Evolutionary conservation across 2,888 invertebrate genomes (phyloP).

Genomic region (Pinctada fucata): DNA sequence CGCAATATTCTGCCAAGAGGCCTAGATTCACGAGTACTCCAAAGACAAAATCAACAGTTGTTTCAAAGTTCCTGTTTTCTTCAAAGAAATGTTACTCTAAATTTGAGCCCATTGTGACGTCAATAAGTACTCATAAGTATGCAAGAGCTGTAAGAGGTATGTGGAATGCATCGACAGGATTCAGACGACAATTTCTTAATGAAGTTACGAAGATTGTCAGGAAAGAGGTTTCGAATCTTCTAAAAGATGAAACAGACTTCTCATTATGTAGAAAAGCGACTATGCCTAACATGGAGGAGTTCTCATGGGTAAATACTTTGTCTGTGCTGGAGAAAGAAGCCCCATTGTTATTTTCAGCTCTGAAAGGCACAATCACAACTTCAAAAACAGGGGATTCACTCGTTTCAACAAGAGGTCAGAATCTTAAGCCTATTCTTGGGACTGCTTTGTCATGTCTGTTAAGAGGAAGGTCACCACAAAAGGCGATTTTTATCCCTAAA

Average conservation of each 20-base stretch:
- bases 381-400: constrained; percentile 13
- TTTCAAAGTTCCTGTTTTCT: too few relatives aligned
- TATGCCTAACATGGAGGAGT: constrained; percentile 18
- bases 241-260: constrained; percentile 19
- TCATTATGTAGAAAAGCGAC: constrained; percentile 27
- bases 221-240: constrained; percentile 21
- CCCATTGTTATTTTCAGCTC: constrained; percentile 23
- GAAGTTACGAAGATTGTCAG: constrained; percentile 18
- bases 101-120: constrained; percentile 6
- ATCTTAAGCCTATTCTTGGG: constrained; percentile 36
- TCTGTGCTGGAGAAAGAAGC: constrained; percentile 8
- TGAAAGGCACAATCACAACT: constrained; percentile 27
- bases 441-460: constrained; percentile 25
- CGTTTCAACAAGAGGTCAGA: background rate
- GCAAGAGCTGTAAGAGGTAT: constrained; percentile 1
- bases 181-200: constrained; percentile 18
- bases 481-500: constrained; percentile 30
- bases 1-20: too few relatives aligned
- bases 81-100: background rate
- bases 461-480: constrained; percentile 28
- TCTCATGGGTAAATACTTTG: constrained; percentile 36
- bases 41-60: too few relatives aligned
- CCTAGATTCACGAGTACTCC: constrained; percentile 19
- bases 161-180: constrained; percentile 13
- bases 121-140: constrained; percentile 3